Conservation (phyloP, 2,888 invertebrate genomes). For the Cosmopolites sordidus region DNA sequence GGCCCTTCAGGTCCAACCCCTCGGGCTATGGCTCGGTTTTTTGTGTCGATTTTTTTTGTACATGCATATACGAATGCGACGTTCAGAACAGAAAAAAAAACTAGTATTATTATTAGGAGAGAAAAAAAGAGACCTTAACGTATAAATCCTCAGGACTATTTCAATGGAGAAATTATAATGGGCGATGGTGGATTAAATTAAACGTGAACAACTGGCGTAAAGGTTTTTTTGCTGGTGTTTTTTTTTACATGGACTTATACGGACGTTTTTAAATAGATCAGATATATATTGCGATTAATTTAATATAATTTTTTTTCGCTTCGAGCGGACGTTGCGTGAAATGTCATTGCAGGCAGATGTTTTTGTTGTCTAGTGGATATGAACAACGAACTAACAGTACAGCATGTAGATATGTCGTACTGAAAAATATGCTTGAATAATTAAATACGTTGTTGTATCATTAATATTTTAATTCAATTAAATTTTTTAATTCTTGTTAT, state of each 20-base stretch:
- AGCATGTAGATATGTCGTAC: neutral
- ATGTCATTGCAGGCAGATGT: no score
- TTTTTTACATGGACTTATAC: constrained; percentile 2
- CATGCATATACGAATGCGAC: neutral
- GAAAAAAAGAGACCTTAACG: constrained; percentile 8
- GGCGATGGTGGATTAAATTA: constrained; percentile 19
- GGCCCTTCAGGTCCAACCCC: constrained; percentile 18
- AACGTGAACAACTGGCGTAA: constrained; percentile 23
- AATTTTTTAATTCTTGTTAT: no score
- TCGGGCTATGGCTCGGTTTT: constrained; percentile 13
- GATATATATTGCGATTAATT: constrained; percentile 20
- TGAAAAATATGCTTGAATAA: neutral
- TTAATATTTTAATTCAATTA: no score
- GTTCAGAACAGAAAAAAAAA: neutral
- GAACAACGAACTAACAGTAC: neutral
- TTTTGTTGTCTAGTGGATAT: no score
- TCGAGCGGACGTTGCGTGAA: constrained; percentile 9
- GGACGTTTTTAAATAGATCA: constrained; percentile 20
- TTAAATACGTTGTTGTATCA: no score
- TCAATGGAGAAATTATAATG: constrained; percentile 8
- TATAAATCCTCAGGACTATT: constrained; percentile 8
- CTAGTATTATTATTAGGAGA: no score
- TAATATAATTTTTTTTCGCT: constrained; percentile 12
- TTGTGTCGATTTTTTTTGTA: constrained; percentile 10
- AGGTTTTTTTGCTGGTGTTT: constrained; percentile 16